Evolutionary conservation across 2,797 vertebrate species (phyloP), one percentile per base, ranked within the genome.

Genomic region (Melanotaenia trifasciata): DNA sequence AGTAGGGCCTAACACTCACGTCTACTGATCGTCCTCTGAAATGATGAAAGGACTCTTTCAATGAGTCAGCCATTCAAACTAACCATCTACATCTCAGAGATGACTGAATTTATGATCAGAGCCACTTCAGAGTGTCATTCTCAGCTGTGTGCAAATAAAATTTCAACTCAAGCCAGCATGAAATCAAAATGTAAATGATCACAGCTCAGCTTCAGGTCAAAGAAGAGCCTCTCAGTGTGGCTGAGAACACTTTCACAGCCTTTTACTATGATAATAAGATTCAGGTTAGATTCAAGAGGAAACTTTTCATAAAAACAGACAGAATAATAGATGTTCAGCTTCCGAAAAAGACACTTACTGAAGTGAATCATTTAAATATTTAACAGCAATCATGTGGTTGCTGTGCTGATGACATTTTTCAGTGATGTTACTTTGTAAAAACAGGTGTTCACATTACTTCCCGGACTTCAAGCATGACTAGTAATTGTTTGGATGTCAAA

Each of bases 131-230:
- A 16, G 68, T 68, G 82, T 80, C 76, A 64, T 58, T 86, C 76
- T 80, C 65, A 16, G 68, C 58, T 72, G 56, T 0, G 38, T 36
- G 76, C 76, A 84, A 79, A 79, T 64, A 58, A 59, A 74, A 61
- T 65, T 76, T 73, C 63, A 76, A 35, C 79, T 84, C 64, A 59
- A 76, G 65, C 70, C 61, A 62, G 62, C 59, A 63, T 66, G 70
- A 83, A 88, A 90, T 92, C 80, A 61, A 90, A 87, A 90, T 90
- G 89, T 65, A 90, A 91, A 91, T 92, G 81, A 79, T 36, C 13
- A 20, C 32, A 22, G 72, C 79, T 75, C 64, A 58, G 64, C 72
- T 72, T 13, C 0, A 24, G 68, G 69, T 67, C 18, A 13, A 62
- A 80, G 22, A 74, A 77, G 84, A 82, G 83, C 67, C 79, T 84